Base-by-base conservation (phyloP, 2,888 invertebrate species). In the Folsomia candida region DNA sequence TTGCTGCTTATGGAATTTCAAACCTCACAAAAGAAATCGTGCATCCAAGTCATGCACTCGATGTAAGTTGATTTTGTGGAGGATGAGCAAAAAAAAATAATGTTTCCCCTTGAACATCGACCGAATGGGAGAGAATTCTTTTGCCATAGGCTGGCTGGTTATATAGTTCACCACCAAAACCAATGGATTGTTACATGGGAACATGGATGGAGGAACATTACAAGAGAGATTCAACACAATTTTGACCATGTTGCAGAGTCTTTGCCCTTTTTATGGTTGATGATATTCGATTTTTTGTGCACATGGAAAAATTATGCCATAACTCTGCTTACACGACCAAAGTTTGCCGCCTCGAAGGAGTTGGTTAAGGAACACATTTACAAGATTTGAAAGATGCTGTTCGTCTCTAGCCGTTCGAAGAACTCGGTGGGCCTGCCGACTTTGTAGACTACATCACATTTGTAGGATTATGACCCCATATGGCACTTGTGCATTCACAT, bases 181-280 rank as follows among this genome's bases (percentile, higher is more conserved):
- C 37, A 37, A 37, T 14, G 37, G 37, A 37, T 14, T 37, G 37
- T 14, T 37, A 9, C 14, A 9, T 14, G 37, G 4, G 37, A n/a
- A n/a, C n/a, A n/a, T n/a, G n/a, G 14, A 37, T 37, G 14, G 14
- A 14, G 37, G 37, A 37, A 37, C 14, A 37, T 37, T 37, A 37
- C 37, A 37, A 9, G 37, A 14, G 37, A n/a, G n/a, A 37, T 9
- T 37, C 37, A 37, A 4, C 37, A 37, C 37, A 37, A 37, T 9
- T 37, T 37, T n/a, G n/a, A n/a, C n/a, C n/a, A 57, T n/a, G 20
- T 57, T 25, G 29, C 37, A 64, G 51, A 29, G 63, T 64, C 63
- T 64, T 64, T 64, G 63, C 63, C 63, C 63, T 64, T 64, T 22
- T 64, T 64, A 20, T 51, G 26, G n/a, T 20, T 47, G 47, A 51